Conservation (phyloP, 2,113 vertebrate species). For the Channa maculata region DNA sequence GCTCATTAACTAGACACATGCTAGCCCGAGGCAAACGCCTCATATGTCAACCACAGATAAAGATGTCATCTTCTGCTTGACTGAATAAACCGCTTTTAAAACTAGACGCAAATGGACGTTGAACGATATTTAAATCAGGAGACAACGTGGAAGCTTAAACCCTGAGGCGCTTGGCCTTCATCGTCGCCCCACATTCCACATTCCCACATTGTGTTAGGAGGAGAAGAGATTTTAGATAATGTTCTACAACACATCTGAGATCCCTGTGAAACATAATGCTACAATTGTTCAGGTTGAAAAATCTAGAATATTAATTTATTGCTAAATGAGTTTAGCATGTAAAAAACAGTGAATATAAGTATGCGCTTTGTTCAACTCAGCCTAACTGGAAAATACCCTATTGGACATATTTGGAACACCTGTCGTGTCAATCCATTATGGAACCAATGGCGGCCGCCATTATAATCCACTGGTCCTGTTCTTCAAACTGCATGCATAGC, state of each 20-base stretch:
- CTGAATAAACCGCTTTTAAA: slow-evolving; percentile 78
- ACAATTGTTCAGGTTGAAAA: background rate
- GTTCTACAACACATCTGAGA: slow-evolving; percentile 9
- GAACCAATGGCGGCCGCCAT: background rate
- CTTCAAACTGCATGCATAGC: background rate
- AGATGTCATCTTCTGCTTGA: slow-evolving; percentile 80
- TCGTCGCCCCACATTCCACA: slow-evolving; percentile 60
- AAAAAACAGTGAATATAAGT: background rate
- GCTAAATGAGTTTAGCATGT: background rate
- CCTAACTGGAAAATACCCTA: background rate
- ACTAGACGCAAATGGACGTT: slow-evolving; percentile 72
- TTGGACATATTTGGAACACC: background rate
- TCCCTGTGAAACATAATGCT: background rate
- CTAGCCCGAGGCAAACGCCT: slow-evolving; percentile 77
- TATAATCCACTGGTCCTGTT: slow-evolving; percentile 8
- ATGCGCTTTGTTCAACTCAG: background rate
- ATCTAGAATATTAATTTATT: background rate
- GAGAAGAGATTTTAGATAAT: slow-evolving; percentile 35
- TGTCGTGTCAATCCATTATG: background rate
- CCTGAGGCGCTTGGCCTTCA: slow-evolving; percentile 67
- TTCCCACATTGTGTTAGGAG: slow-evolving; percentile 22
- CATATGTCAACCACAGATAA: slow-evolving; percentile 78
- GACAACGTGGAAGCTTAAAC: slow-evolving; percentile 65
- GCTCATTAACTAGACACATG: slow-evolving; percentile 80
- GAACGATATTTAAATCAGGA: slow-evolving; percentile 73